Evolutionary conservation across 53 echinoderm and acorn worm genomes (phyloP), one percentile per base, ranked within the genome.

Genomic region (Temnopleurus reevesii): DNA sequence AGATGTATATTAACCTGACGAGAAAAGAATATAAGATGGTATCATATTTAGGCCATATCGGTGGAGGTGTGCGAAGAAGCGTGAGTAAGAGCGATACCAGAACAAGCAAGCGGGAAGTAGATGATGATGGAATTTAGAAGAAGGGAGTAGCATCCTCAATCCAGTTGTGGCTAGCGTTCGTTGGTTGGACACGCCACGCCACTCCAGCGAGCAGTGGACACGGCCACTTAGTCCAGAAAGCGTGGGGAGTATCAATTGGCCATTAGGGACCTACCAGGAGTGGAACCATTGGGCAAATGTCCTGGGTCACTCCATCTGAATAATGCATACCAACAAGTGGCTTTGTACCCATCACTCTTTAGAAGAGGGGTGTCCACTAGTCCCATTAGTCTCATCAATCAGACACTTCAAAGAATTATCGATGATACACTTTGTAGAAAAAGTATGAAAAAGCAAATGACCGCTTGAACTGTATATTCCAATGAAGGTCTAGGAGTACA

Each of bases 201-300:
- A 55, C 86, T 86, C 71, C 66, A 47, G 71, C 49, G 49, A 27
- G 58, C 61, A 45, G 59, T 85, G 86, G 86, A 59, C 86, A 85
- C 61, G 86, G 86, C 86, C 86, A 85, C 86, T 85, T 85, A 66
- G 88, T 64, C 88, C 88, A 87, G 88, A 66, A 66, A 87, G 88
- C 88, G 88, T 47, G 71, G 65, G 88, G 83, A 83, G 88, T 87
- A 87, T 87, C 88, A 66, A 66, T 66, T 87, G 88, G 88, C 88
- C 88, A 87, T 87, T 87, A 87, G 88, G 71, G 88, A 87, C 66
- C 88, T 41, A 9, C 35, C 47, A 21, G 53, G 83, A 47, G 51
- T 23, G 77, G 83, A 83, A 54, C 54, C 45, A 85, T 43, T 44
- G 60, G 53, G 88, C 86, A 49, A 87, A 71, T 64, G 71, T 51